phyloP scores from a whole-genome alignment of 2,888 invertebrate species.

The Monopis laevigella region DNA sequence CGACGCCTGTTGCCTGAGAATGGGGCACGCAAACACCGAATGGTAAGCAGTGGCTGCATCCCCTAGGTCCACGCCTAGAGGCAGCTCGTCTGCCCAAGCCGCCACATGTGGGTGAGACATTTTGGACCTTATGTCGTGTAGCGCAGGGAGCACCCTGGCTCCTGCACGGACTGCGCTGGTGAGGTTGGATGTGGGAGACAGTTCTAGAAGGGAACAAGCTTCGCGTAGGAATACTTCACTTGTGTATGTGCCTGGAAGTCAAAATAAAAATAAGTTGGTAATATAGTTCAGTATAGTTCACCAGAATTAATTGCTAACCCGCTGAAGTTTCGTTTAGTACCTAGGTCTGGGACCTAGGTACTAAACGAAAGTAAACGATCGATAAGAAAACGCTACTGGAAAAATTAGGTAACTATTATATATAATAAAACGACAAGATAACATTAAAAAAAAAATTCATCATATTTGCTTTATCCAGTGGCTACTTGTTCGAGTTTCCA shows the following conservation, averaged over 20 bases:
- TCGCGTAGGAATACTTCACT: conserved; percentile 91
- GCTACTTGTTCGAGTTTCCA: too few species aligned
- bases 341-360: too few species aligned
- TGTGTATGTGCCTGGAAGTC: conserved; percentile 78
- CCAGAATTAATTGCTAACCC: too few species aligned
- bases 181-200: conserved; percentile 78
- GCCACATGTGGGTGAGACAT: conserved; percentile 75
- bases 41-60: conserved; percentile 94
- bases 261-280: neutral
- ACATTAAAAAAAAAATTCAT: too few species aligned
- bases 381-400: too few species aligned
- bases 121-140: conserved; percentile 81
- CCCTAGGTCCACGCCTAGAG: conserved; percentile 91
- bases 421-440: too few species aligned
- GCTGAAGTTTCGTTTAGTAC: too few species aligned
- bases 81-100: conserved; percentile 96
- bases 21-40: conserved; percentile 99
- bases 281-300: too few species aligned
- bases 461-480: too few species aligned
- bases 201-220: conserved; percentile 89
- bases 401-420: too few species aligned
- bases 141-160: conserved; percentile 91
- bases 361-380: too few species aligned
- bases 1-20: conserved; percentile 94
- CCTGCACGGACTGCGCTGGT: conserved; percentile 94